These are phyloP conservation scores for Danio kyathit DNA, from an alignment of 2,797 vertebrate species.

Conservation along the genomic window DNA sequence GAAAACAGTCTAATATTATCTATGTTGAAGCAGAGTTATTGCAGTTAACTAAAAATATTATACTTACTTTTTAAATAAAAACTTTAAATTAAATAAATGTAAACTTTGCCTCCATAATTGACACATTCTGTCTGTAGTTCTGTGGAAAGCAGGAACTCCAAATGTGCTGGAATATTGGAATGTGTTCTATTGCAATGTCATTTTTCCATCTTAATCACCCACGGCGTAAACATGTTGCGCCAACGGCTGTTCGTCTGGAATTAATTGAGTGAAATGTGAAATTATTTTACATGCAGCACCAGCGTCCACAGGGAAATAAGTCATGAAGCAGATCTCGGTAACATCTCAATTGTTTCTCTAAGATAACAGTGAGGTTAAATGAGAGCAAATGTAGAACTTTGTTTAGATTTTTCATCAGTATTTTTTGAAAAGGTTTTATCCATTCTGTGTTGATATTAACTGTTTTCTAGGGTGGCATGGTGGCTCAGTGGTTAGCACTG, in stretches of 20 bases:
- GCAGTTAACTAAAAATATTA: no score
- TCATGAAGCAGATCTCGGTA: constrained; percentile 21
- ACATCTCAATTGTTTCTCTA: constrained; percentile 35
- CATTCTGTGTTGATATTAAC: no score
- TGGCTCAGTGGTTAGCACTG: no score
- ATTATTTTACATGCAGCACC: constrained; percentile 9
- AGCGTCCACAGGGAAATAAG: constrained; percentile 3
- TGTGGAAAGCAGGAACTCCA: no score
- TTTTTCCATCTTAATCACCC: constrained; percentile 44
- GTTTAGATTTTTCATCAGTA: not conserved
- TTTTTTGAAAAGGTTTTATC: no score
- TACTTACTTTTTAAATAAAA: no score
- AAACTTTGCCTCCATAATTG: no score
- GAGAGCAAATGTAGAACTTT: not conserved
- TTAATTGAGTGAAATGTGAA: constrained; percentile 42
- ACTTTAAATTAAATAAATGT: no score
- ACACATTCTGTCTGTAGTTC: no score
- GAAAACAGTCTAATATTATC: no score
- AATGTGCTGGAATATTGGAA: not conserved
- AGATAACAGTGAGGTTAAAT: not conserved
- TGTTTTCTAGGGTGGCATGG: no score
- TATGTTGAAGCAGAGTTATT: no score
- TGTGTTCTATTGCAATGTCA: constrained; percentile 10
- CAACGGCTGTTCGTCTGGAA: constrained; percentile 32
- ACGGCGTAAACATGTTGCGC: constrained; percentile 42